Evolutionary conservation across 2,888 invertebrate genomes (phyloP).

Genomic region (Microdon myrmicae): DNA sequence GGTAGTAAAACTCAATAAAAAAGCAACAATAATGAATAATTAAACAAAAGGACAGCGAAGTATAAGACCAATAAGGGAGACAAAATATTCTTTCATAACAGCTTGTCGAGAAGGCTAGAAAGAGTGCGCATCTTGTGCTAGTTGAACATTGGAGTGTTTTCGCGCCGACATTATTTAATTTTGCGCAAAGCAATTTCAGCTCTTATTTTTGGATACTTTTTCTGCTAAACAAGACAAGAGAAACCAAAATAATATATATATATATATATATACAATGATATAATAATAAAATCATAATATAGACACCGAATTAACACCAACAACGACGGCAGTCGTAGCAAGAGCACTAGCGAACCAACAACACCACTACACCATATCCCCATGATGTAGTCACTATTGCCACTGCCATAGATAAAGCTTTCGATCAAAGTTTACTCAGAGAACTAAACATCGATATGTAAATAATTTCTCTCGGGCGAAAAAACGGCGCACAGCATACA

Average conservation of each 20-base stretch:
- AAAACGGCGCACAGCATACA: conserved; percentile 17
- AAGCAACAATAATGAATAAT: background rate
- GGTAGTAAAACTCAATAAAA: background rate
- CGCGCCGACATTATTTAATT: conserved; percentile 4
- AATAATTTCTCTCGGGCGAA: conserved; percentile 10
- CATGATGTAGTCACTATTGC: too few relatives aligned
- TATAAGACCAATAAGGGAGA: too few relatives aligned
- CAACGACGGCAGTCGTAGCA: too few relatives aligned
- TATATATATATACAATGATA: background rate
- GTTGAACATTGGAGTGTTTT: conserved; percentile 8
- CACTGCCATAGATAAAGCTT: conserved; percentile 19
- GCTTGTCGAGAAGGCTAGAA: conserved; percentile 3
- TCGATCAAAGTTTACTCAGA: conserved; percentile 2
- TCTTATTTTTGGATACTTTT: background rate
- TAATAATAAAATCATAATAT: conserved; percentile 8
- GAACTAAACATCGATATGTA: conserved; percentile 11
- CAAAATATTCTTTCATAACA: too few relatives aligned
- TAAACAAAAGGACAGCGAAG: too few relatives aligned
- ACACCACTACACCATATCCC: too few relatives aligned
- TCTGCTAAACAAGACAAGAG: conserved; percentile 5
- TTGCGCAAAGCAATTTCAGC: conserved; percentile 1
- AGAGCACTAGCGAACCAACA: too few relatives aligned
- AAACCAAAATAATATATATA: conserved; percentile 2
- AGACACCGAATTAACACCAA: too few relatives aligned
- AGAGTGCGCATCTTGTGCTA: conserved; percentile 7